A percentile compares a stretch with the other conserved stretches of the same genome.
These are phyloP conservation scores for Camelus bactrianus DNA, from an alignment of 2,113 vertebrate species.

Conservation along the genomic window DNA sequence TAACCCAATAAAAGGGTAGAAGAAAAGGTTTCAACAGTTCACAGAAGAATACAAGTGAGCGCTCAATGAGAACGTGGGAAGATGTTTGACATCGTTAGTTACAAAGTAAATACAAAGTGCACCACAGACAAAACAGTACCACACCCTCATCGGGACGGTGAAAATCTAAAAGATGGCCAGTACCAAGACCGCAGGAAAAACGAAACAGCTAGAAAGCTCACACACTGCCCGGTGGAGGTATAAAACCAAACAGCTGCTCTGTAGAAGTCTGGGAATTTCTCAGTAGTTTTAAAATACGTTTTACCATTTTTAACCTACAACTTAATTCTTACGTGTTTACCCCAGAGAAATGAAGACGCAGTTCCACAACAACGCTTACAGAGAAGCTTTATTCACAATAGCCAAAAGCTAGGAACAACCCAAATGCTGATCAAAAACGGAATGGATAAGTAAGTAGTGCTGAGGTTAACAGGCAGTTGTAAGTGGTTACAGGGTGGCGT, in stretches of 20 bases:
- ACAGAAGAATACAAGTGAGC: background rate
- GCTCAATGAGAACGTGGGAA: background rate
- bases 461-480: background rate
- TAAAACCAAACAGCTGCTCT: background rate
- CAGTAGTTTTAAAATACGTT: background rate
- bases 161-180: background rate
- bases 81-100: background rate
- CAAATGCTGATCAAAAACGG: background rate
- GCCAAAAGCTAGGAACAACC: background rate
- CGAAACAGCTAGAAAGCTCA: background rate
- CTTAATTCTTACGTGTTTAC: background rate
- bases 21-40: background rate
- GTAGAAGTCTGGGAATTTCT: background rate
- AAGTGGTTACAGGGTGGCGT: background rate
- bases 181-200: background rate
- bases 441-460: background rate
- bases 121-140: background rate
- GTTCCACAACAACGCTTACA: background rate
- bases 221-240: background rate
- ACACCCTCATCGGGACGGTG: background rate
- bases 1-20: background rate
- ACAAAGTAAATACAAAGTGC: background rate
- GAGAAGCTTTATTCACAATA: background rate
- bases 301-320: background rate
- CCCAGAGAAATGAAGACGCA: background rate